phyloP scores from a whole-genome alignment of 2,888 invertebrate species.

The Tuta absoluta region DNA sequence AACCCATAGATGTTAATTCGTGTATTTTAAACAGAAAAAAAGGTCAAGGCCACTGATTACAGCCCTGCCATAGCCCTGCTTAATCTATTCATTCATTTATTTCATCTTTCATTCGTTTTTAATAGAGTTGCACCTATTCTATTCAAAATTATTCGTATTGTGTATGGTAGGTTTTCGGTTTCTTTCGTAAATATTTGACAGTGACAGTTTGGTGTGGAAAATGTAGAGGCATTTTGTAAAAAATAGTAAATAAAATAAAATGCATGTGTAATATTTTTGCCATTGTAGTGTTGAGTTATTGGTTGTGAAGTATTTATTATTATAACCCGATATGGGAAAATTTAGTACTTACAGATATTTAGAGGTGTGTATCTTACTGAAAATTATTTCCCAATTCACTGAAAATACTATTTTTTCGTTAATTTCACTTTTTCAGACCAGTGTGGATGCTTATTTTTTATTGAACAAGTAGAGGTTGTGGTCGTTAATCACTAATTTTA shows the following conservation, averaged over 20 bases:
- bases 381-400: not conserved
- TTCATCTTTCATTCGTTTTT: not conserved
- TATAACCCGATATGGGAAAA: conserved; percentile 69
- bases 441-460: no score
- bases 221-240: conserved; percentile 24
- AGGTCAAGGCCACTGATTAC: not conserved
- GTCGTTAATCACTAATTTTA: no score
- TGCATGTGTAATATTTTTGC: conserved; percentile 24
- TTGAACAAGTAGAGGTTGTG: no score
- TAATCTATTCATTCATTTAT: not conserved
- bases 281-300: conserved; percentile 31
- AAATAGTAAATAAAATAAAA: conserved; percentile 27
- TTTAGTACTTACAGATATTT: conserved; percentile 79
- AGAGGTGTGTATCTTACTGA: conserved; percentile 59
- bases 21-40: not conserved
- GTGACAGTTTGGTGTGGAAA: not conserved
- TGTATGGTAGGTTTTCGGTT: not conserved
- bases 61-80: not conserved
- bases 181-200: not conserved
- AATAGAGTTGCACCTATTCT: not conserved
- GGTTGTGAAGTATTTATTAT: conserved; percentile 72
- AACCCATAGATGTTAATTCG: no score
- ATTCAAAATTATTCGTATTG: not conserved
- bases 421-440: no score
- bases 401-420: no score